Evolutionary conservation across 2,797 vertebrate genomes (phyloP).

Genomic region (Nannoperca obscura): DNA sequence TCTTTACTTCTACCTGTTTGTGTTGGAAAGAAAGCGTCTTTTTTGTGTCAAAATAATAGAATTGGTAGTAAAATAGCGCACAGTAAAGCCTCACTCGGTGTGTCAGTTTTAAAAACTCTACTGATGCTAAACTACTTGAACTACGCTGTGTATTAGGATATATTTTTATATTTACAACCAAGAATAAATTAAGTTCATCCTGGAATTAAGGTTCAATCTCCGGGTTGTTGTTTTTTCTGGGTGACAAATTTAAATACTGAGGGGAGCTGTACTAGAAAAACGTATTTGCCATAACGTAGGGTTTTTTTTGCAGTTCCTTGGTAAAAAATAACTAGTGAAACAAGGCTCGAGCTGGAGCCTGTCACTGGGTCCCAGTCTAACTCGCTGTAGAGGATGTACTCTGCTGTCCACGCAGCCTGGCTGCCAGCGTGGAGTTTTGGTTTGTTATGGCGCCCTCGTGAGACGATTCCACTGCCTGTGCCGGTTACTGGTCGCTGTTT

Average conservation of each 20-base stretch:
- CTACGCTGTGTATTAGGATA: too few relatives aligned
- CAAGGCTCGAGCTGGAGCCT: background rate
- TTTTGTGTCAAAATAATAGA: background rate
- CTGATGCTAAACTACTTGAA: too few relatives aligned
- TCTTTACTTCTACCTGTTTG: background rate
- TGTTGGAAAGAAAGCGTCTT: fast-evolving
- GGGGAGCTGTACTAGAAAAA: too few relatives aligned
- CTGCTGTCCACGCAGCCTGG: background rate
- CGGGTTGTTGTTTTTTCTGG: too few relatives aligned
- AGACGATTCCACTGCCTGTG: conserved; percentile 30
- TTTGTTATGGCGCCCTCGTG: conserved; percentile 79
- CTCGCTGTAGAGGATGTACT: background rate
- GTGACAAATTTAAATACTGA: background rate
- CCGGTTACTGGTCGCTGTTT: background rate
- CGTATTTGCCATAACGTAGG: fast-evolving
- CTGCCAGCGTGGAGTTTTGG: background rate
- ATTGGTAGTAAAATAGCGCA: fast-evolving
- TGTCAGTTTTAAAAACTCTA: background rate
- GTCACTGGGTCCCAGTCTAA: background rate
- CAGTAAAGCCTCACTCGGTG: background rate
- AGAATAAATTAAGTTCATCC: background rate
- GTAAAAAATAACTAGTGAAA: background rate
- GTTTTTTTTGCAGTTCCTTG: background rate
- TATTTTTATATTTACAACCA: background rate
- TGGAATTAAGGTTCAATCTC: background rate